phyloP scores from a whole-genome alignment of 2,113 vertebrate species.

The Erpornis zantholeuca region DNA sequence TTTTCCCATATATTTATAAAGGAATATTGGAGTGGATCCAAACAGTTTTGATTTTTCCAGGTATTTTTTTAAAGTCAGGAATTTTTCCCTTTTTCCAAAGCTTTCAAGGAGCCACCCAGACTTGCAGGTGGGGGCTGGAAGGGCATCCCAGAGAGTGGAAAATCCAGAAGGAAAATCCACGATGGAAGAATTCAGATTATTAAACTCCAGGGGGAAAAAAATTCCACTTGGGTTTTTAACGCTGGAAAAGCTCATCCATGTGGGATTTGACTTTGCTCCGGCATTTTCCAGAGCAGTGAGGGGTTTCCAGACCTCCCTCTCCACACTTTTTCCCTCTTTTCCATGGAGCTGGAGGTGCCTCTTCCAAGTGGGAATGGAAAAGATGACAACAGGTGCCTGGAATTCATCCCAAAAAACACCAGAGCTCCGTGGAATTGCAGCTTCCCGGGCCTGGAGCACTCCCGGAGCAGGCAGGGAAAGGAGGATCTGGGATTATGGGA shows the following conservation, averaged over 20 bases:
- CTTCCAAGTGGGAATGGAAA: background rate
- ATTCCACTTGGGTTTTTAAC: background rate
- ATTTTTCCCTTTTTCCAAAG: background rate
- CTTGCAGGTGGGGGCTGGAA: background rate
- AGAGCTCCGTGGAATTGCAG: background rate
- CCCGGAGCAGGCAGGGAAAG: background rate
- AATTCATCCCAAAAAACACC: background rate
- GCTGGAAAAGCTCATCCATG: background rate
- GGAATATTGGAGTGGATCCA: background rate
- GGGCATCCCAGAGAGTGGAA: background rate
- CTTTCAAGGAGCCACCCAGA: background rate
- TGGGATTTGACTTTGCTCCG: background rate
- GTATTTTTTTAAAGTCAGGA: background rate
- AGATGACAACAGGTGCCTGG: background rate
- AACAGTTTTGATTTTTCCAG: background rate
- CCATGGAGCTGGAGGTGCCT: background rate
- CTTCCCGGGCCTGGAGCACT: rapidly evolving
- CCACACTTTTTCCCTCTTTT: background rate
- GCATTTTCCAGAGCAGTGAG: background rate
- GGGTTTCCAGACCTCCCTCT: background rate
- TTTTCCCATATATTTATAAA: background rate
- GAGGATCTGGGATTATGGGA: rapidly evolving
- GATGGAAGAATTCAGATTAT: background rate
- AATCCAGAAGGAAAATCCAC: background rate
- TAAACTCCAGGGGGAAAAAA: background rate